phyloP scores from a whole-genome alignment of 2,113 vertebrate genomes.

The Lepidothrix coronata region DNA sequence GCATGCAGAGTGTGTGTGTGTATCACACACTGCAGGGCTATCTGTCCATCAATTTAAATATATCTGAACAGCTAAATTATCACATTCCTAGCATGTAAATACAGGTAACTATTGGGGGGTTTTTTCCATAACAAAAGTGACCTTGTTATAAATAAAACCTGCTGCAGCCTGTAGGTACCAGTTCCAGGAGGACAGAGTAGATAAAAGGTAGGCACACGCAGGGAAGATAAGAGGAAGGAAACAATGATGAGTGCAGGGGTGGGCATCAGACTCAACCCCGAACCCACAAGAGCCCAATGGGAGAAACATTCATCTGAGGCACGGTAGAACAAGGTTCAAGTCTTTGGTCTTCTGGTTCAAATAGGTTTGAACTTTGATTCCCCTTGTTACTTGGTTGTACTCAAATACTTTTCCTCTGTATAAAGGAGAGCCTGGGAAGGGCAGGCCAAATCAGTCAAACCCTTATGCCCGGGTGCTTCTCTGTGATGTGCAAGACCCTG shows the following conservation, averaged over 20 bases:
- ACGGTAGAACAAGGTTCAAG: neutral
- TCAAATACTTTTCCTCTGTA: neutral
- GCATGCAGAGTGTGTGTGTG: neutral
- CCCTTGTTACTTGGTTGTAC: neutral
- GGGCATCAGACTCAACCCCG: neutral
- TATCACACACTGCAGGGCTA: neutral
- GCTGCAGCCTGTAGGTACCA: neutral
- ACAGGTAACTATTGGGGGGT: neutral
- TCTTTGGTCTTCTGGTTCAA: constrained; percentile 33
- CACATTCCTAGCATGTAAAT: neutral
- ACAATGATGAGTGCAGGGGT: neutral
- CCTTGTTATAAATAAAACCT: neutral
- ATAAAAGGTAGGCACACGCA: neutral
- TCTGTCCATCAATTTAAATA: neutral
- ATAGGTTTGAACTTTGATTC: neutral
- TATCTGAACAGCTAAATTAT: neutral
- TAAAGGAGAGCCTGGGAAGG: neutral
- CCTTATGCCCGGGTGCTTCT: rapidly evolving
- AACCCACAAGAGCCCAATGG: neutral
- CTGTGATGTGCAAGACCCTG: neutral
- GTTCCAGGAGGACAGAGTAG: neutral
- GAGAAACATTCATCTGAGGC: neutral
- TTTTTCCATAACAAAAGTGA: neutral
- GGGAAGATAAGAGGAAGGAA: neutral
- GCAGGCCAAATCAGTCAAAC: neutral